Evolutionary conservation across 2,888 invertebrate genomes (phyloP).

Genomic region (Lymantria dispar): DNA sequence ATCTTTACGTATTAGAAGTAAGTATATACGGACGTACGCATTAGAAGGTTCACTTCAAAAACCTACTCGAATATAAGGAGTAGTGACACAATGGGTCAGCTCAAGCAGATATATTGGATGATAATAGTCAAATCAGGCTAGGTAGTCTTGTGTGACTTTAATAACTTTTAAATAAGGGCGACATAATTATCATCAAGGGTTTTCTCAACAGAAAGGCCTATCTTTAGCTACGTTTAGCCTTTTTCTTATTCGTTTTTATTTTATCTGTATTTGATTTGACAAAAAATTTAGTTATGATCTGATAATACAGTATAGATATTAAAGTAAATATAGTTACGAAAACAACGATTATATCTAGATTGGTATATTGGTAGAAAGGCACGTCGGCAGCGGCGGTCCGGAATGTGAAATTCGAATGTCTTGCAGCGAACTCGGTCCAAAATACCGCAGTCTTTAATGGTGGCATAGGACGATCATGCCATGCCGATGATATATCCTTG

Average conservation of each 20-base stretch:
- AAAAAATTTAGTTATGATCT: constrained; percentile 19
- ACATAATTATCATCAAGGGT: too few relatives aligned
- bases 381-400: constrained; percentile 79
- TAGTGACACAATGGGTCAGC: too few relatives aligned
- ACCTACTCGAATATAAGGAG: too few relatives aligned
- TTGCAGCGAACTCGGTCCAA: constrained; percentile 85
- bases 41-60: too few relatives aligned
- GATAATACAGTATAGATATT: constrained; percentile 20
- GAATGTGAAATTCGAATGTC: constrained; percentile 71
- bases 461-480: constrained; percentile 82
- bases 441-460: constrained; percentile 83
- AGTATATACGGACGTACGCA: too few relatives aligned
- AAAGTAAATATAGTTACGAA: constrained; percentile 26
- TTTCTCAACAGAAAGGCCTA: not conserved
- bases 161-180: too few relatives aligned
- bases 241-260: constrained; percentile 26
- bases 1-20: too few relatives aligned
- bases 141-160: too few relatives aligned
- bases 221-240: constrained; percentile 27
- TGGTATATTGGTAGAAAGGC: constrained; percentile 76
- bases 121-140: too few relatives aligned
- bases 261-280: constrained; percentile 17
- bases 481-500: constrained; percentile 74
- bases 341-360: constrained; percentile 54
- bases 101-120: too few relatives aligned